Percentiles rank a stretch among this genome's conserved stretches.
These are phyloP conservation scores for Boloria euphrosyne DNA, from an alignment of 2,888 invertebrate species.

Conservation along the genomic window DNA sequence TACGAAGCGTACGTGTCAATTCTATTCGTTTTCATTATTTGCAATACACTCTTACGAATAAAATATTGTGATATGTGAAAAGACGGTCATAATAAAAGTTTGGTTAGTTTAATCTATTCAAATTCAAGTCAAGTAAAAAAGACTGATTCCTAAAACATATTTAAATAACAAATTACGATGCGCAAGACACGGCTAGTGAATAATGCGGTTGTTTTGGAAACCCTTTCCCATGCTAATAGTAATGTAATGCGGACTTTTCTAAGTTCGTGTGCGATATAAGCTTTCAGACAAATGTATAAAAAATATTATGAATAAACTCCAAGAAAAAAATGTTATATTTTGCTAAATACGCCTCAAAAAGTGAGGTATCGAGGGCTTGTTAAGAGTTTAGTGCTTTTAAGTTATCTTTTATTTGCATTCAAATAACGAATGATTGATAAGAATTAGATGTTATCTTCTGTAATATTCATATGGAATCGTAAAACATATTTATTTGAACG, in stretches of 20 bases:
- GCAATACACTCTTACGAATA: too few species aligned
- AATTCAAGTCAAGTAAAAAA: conserved; percentile 39
- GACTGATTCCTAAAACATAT: conserved; percentile 47
- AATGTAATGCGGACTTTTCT: conserved; percentile 13
- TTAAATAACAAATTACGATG: conserved; percentile 58
- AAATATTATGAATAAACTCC: background rate
- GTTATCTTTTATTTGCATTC: conserved; percentile 26
- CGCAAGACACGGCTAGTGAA: conserved; percentile 52
- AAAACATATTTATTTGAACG: background rate
- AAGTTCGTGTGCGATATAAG: conserved; percentile 2
- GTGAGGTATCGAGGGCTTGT: too few species aligned
- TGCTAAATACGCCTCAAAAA: too few species aligned
- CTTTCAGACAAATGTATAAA: conserved; percentile 1
- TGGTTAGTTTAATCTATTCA: conserved; percentile 21
- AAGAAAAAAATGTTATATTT: background rate
- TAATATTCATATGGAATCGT: conserved; percentile 4
- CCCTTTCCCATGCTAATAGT: conserved; percentile 36
- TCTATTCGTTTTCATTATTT: too few species aligned
- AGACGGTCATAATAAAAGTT: background rate
- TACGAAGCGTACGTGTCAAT: background rate
- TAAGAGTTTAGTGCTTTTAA: conserved; percentile 12
- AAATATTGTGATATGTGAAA: background rate
- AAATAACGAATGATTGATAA: conserved; percentile 24
- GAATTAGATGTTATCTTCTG: conserved; percentile 12
- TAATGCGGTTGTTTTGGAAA: conserved; percentile 41